phyloP scores from a whole-genome alignment of 2,888 invertebrate species.

The Stenichneumon culpator region DNA sequence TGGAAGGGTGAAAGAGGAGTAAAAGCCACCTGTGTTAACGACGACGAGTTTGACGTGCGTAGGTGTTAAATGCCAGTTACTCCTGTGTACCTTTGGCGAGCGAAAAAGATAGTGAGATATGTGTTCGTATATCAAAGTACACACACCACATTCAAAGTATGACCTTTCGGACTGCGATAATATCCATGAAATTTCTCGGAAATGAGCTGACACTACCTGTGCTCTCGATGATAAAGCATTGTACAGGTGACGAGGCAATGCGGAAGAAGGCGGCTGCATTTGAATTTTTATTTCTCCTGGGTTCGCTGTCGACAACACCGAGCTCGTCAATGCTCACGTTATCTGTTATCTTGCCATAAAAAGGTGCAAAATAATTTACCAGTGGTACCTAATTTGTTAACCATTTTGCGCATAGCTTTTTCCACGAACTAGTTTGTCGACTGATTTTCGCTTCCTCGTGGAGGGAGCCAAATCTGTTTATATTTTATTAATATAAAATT shows the following conservation, averaged over 20 bases:
- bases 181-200: slow-evolving; percentile 16
- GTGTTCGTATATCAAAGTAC: not conserved
- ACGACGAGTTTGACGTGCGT: slow-evolving; percentile 26
- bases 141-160: not conserved
- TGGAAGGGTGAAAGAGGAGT: not conserved
- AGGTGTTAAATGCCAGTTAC: slow-evolving; percentile 13
- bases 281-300: not conserved
- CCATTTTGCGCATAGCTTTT: not conserved
- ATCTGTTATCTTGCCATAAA: not conserved
- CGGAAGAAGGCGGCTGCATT: not conserved
- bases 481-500: too few species aligned
- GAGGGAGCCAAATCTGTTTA: too few species aligned
- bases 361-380: not conserved
- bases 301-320: not conserved
- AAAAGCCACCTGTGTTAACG: slow-evolving; percentile 46
- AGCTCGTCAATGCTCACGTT: not conserved
- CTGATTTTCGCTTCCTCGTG: not conserved
- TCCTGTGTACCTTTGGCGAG: not conserved
- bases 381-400: too few species aligned
- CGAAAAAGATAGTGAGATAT: not conserved
- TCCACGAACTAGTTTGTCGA: not conserved
- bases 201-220: slow-evolving; percentile 5
- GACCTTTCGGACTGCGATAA: slow-evolving; percentile 14
- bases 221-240: not conserved
- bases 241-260: not conserved